A percentile compares a stretch with the other conserved stretches of the same genome.
These are phyloP conservation scores for Dasypus novemcinctus DNA, from an alignment of 2,113 vertebrate genomes.

Conservation along the genomic window DNA sequence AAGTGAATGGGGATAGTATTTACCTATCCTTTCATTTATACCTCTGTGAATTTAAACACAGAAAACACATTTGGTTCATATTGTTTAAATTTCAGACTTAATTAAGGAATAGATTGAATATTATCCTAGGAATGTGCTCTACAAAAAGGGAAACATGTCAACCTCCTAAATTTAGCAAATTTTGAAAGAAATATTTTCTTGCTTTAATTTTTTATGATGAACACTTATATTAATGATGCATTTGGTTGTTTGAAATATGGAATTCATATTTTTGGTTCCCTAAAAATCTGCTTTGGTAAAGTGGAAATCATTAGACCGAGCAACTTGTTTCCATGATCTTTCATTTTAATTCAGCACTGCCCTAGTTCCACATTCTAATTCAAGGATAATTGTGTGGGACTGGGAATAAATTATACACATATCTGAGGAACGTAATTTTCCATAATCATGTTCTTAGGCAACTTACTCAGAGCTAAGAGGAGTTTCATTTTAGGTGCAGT, in stretches of 20 bases:
- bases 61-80: background rate
- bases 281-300: background rate
- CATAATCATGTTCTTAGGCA: slow-evolving; percentile 22
- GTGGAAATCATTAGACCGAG: slow-evolving; percentile 33
- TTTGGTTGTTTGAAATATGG: slow-evolving; percentile 35
- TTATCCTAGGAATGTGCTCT: background rate
- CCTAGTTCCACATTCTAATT: background rate
- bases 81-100: background rate
- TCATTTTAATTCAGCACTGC: slow-evolving; percentile 34
- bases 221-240: background rate
- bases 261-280: slow-evolving; percentile 17
- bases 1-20: background rate
- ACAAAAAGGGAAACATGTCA: slow-evolving; percentile 11
- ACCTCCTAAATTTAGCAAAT: slow-evolving; percentile 20
- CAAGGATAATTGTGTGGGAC: background rate
- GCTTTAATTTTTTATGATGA: background rate
- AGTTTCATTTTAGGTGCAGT: background rate
- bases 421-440: background rate
- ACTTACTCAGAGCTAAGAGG: background rate
- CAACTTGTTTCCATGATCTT: background rate
- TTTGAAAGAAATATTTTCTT: slow-evolving; percentile 31
- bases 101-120: background rate
- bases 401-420: background rate
- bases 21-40: background rate
- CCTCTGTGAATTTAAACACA: background rate